phyloP scores from a whole-genome alignment of 30 jellyfish, hydroid and myxozoan genomes.

The Morbakka virulenta region DNA sequence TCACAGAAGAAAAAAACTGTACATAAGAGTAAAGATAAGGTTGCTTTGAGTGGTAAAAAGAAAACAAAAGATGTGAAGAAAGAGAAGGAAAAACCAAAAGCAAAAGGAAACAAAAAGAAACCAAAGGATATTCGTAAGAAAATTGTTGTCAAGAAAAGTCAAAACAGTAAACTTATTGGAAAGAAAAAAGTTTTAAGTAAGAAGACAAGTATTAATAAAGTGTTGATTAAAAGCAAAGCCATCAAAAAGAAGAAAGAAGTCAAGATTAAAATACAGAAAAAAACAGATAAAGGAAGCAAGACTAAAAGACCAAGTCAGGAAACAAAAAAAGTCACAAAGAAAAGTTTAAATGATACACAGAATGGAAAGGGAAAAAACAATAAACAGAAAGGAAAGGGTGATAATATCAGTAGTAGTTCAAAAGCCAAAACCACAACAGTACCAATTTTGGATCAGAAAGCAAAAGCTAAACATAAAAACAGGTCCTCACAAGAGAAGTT shows the following conservation, averaged over 20 bases:
- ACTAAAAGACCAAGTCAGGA: not conserved
- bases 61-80: not conserved
- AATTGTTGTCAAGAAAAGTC: not conserved
- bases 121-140: not conserved
- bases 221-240: no score
- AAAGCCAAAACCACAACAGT: constrained; percentile 7
- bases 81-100: not conserved
- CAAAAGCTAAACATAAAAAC: no score
- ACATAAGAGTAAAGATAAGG: not conserved
- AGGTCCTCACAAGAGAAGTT: not conserved
- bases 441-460: no score
- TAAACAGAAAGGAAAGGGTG: not conserved
- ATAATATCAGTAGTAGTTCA: not conserved
- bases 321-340: constrained; percentile 7
- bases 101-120: not conserved
- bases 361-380: not conserved
- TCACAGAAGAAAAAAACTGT: not conserved
- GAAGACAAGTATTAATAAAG: no score
- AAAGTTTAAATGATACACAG: not conserved
- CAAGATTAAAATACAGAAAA: not conserved
- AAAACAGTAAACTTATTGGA: not conserved
- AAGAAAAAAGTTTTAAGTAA: no score
- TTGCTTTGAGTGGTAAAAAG: not conserved
- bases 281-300: not conserved
- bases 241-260: not conserved